phyloP scores from a whole-genome alignment of 2,113 vertebrate species.

The Myotis brandtii region DNA sequence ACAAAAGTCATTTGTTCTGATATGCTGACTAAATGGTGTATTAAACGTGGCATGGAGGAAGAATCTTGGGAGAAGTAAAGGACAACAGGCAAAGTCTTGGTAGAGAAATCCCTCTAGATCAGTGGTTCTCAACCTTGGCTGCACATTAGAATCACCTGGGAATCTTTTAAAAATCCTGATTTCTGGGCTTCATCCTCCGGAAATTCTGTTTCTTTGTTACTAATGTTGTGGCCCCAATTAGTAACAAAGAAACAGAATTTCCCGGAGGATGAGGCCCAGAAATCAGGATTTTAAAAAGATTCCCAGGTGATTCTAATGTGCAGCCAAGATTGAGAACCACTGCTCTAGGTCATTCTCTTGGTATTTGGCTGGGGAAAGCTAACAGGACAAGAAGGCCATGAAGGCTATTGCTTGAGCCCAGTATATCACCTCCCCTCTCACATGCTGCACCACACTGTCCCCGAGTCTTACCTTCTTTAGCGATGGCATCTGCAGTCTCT shows the following conservation, averaged over 20 bases:
- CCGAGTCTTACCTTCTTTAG: slow-evolving; percentile 91
- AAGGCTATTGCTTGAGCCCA: neutral
- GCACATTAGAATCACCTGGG: too few species aligned
- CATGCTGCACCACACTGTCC: accelerated
- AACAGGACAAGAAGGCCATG: neutral
- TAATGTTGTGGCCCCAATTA: too few species aligned
- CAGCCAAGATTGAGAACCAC: too few species aligned
- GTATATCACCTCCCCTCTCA: neutral
- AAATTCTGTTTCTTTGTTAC: too few species aligned
- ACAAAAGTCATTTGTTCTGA: slow-evolving; percentile 14
- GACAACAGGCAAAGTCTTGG: neutral
- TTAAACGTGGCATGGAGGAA: neutral
- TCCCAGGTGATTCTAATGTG: too few species aligned
- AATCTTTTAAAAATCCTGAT: too few species aligned
- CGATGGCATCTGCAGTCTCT: slow-evolving; percentile 93
- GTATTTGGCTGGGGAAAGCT: neutral
- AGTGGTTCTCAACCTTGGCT: too few species aligned
- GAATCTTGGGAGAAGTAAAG: neutral
- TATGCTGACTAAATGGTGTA: neutral
- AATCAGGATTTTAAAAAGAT: too few species aligned
- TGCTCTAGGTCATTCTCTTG: neutral
- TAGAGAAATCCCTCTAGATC: neutral
- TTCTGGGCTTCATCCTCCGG: too few species aligned
- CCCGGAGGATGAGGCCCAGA: too few species aligned
- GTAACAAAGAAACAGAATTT: too few species aligned